phyloP scores from a whole-genome alignment of 2,113 vertebrate genomes.

The Podarcis muralis region DNA sequence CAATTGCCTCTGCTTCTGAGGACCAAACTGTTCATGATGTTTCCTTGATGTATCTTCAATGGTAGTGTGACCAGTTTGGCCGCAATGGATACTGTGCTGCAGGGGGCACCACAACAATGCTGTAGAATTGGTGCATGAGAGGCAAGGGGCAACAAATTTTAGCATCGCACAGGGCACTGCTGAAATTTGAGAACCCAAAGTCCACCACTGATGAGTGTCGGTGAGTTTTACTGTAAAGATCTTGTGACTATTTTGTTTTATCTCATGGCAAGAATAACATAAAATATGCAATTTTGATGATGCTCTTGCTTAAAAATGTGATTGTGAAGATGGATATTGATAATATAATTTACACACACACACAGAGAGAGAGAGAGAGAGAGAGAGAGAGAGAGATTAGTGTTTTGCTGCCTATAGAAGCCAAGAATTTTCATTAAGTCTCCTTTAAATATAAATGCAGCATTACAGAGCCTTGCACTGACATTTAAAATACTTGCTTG shows the following conservation, averaged over 20 bases:
- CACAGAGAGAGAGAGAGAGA: background rate
- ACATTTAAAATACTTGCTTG: slow-evolving; percentile 69
- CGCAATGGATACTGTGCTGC: no score
- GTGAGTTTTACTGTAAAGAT: background rate
- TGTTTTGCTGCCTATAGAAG: slow-evolving; percentile 14
- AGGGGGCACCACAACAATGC: no score
- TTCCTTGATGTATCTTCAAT: background rate
- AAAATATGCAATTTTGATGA: background rate
- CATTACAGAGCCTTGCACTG: slow-evolving; percentile 53
- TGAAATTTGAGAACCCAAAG: no score
- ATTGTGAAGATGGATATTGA: background rate
- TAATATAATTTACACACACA: background rate
- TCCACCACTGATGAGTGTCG: background rate
- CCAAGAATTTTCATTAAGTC: slow-evolving; percentile 38
- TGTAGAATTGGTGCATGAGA: no score
- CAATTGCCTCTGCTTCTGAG: background rate
- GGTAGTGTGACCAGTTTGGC: no score
- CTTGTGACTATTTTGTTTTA: background rate
- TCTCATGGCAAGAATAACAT: background rate
- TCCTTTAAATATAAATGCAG: slow-evolving; percentile 34
- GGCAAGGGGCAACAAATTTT: no score
- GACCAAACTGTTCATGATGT: background rate
- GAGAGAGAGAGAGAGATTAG: background rate
- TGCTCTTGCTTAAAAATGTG: background rate
- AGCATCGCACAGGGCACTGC: no score